Base-by-base conservation (phyloP, 2,113 vertebrate genomes). In the Tapirus terrestris region DNA sequence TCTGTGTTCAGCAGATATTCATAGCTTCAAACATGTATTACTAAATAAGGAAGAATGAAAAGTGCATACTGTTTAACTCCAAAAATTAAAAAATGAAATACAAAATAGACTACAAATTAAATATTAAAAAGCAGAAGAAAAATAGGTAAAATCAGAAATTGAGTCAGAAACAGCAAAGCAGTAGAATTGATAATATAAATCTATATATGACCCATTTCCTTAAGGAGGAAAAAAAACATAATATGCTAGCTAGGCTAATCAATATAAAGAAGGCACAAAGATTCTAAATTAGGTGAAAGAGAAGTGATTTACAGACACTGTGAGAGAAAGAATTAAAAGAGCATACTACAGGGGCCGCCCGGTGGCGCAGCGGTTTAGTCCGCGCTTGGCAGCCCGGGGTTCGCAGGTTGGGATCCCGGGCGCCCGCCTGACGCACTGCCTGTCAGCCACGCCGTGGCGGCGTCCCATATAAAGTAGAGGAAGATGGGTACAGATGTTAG, bases 91-190 rank as follows among this genome's bases (percentile, higher is more conserved):
- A 95, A 94, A 68, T 73, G 17, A 93, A 56, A 20, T 73, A 72
- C 23, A 65, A 53, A 63, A 20, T 16, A 72, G 11, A 53, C n/a
- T 48, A 79, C 1, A 91, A 67, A 81, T 84, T 81, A 89, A 85
- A 65, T 60, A 51, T 70, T 33, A 61, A 95, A 87, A 89, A 60
- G n/a, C 14, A 63, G 10, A 81, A 73, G 31, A 61, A 77, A 88
- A 72, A 48, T 16, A 17, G 3, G 60, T 70, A 88, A 83, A 83
- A 84, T 89, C 21, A 67, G 29, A 86, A 96, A 61, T 31, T 82
- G 17, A 70, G n/a, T 92, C n/a, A n/a, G 76, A 97, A 97, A 94
- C 27, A 84, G 45, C 45, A 84, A 85, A 86, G 48, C 29, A 89
- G 20, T 88, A 67, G 33, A 89, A 92, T 39, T n/a, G 8, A 67